A percentile compares a stretch with the other conserved stretches of the same genome.
phyloP scores from a whole-genome alignment of 2,797 vertebrate species.

The Alauda arvensis region DNA sequence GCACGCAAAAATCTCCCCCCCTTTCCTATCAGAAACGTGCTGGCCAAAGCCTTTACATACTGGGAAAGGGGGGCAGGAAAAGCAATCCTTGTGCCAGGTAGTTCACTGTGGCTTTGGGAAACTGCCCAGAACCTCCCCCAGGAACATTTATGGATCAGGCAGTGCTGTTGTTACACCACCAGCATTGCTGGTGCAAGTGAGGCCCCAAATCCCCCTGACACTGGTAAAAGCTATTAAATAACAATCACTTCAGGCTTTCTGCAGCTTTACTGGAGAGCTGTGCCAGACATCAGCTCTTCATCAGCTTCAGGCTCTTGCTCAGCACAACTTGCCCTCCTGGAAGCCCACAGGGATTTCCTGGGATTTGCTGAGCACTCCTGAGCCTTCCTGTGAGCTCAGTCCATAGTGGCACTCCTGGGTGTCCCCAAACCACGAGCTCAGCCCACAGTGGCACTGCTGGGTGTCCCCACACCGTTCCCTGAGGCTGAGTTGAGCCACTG shows the following conservation, averaged over 20 bases:
- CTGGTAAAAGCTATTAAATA: neutral
- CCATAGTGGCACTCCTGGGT: fast-evolving
- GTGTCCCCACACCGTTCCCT: neutral
- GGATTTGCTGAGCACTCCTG: neutral
- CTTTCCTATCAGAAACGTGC: neutral
- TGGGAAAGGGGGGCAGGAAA: neutral
- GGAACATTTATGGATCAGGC: neutral
- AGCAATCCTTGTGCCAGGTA: neutral
- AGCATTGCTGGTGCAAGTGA: neutral
- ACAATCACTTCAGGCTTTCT: neutral
- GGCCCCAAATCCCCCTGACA: neutral
- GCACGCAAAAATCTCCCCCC: neutral
- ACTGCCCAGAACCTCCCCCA: neutral
- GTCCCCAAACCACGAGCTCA: neutral
- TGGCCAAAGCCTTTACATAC: neutral
- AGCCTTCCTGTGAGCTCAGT: neutral
- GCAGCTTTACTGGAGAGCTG: neutral
- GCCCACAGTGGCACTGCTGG: neutral
- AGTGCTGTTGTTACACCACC: neutral
- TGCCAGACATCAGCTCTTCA: neutral
- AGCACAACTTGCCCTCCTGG: fast-evolving
- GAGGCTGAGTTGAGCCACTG: neutral
- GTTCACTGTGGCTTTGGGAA: neutral
- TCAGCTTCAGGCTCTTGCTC: fast-evolving
- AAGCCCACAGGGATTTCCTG: neutral